A percentile compares a stretch with the other conserved stretches of the same genome.
Evolutionary conservation across 2,888 invertebrate genomes (phyloP).

Genomic region (Auanema sp.): DNA sequence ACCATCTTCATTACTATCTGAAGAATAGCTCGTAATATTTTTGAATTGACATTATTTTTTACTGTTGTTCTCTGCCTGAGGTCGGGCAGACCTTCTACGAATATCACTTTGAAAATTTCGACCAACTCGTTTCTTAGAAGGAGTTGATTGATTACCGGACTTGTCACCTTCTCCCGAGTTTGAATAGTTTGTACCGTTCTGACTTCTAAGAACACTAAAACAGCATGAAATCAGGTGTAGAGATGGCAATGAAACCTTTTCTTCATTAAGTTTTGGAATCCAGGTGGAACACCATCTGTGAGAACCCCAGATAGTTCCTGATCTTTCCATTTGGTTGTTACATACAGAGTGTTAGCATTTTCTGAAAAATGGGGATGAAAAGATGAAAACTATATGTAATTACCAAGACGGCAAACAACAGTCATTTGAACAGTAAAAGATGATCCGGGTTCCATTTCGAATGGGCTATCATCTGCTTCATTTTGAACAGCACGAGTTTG

Average conservation of each 20-base stretch:
- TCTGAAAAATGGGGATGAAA: slow-evolving; percentile 4
- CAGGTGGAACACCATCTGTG: slow-evolving; percentile 36
- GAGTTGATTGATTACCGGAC: no score
- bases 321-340: slow-evolving; percentile 35
- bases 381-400: slow-evolving; percentile 1
- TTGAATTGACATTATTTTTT: no score
- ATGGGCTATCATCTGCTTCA: slow-evolving; percentile 15
- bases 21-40: neutral
- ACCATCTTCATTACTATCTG: slow-evolving; percentile 7
- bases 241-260: slow-evolving; percentile 20
- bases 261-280: slow-evolving; percentile 22
- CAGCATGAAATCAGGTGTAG: neutral
- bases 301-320: slow-evolving; percentile 32
- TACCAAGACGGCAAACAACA: slow-evolving; percentile 18
- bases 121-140: no score
- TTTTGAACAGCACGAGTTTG: slow-evolving; percentile 14
- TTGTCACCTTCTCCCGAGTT: no score
- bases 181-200: no score
- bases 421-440: slow-evolving; percentile 18
- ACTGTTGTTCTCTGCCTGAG: no score
- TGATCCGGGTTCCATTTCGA: slow-evolving; percentile 17
- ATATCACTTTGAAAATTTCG: no score
- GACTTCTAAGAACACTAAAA: neutral
- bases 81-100: no score
- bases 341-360: slow-evolving; percentile 31